Conservation (phyloP, 1,140 invertebrate species). For the Chelonus insularis region DNA sequence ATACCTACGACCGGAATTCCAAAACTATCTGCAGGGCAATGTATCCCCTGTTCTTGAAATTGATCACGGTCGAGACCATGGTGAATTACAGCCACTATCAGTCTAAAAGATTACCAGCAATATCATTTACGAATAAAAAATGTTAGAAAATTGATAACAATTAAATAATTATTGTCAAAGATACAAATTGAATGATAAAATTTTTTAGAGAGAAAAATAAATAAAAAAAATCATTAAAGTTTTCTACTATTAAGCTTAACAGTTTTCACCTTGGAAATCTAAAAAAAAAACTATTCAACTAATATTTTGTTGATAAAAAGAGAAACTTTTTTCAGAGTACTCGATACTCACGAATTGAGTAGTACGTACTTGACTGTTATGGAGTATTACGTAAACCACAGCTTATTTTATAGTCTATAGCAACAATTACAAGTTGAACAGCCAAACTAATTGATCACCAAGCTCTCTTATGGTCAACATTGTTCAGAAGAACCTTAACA, state of each 20-base stretch:
- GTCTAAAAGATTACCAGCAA: background rate
- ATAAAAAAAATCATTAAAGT: too few species aligned
- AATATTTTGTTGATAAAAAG: too few species aligned
- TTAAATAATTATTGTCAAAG: background rate
- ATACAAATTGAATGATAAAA: background rate
- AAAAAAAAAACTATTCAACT: too few species aligned
- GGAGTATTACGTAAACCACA: background rate
- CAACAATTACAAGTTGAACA: background rate
- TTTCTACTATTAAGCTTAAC: too few species aligned
- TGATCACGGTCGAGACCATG: conserved; percentile 16
- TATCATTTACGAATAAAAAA: background rate
- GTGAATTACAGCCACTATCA: conserved; percentile 8
- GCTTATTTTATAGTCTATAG: background rate
- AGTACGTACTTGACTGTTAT: background rate
- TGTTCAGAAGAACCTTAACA: background rate
- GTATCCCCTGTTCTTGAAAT: conserved; percentile 17
- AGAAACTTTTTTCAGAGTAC: too few species aligned
- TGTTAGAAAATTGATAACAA: background rate
- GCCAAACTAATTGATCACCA: background rate
- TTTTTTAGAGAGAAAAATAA: too few species aligned
- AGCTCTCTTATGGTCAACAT: background rate
- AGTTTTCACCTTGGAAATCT: too few species aligned
- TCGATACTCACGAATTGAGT: too few species aligned
- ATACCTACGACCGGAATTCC: conserved; percentile 6
- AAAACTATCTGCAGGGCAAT: conserved; percentile 5